Conservation (phyloP, 2,113 vertebrate species). For the Carettochelys insculpta region DNA sequence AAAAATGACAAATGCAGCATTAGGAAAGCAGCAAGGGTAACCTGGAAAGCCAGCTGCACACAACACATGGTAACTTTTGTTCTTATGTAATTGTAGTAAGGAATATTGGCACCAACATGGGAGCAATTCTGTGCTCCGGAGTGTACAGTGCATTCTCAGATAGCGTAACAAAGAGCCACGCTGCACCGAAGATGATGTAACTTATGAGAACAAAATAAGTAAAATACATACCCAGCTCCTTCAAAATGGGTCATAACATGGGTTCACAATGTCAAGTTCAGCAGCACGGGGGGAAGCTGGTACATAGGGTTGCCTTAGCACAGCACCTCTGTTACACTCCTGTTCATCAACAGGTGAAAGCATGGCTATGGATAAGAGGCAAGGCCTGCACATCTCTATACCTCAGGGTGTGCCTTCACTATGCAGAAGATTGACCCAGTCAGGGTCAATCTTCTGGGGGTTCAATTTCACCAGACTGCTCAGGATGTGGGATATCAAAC, state of each 20-base stretch:
- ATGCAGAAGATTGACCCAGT: too few relatives aligned
- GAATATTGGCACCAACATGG: not conserved
- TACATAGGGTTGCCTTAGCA: not conserved
- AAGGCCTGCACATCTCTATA: not conserved
- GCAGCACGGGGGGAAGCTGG: not conserved
- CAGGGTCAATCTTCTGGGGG: too few relatives aligned
- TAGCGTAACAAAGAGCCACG: not conserved
- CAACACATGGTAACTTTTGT: not conserved
- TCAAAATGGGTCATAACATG: not conserved
- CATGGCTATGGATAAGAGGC: not conserved
- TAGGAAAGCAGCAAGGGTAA: not conserved
- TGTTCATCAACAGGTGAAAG: not conserved
- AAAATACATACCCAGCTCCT: not conserved
- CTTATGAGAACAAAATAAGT: not conserved
- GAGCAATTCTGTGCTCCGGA: not conserved
- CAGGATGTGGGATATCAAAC: too few relatives aligned
- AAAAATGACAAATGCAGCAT: not conserved
- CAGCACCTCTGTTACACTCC: not conserved
- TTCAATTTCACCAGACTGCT: too few relatives aligned
- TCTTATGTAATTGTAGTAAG: not conserved
- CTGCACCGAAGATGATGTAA: not conserved
- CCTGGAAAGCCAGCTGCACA: not conserved
- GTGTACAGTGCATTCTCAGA: not conserved
- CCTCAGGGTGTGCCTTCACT: too few relatives aligned
- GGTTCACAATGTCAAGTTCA: not conserved